Evolutionary conservation across 2,797 vertebrate genomes (phyloP), one percentile per base, ranked within the genome.

Genomic region (Anguilla pacifica): DNA sequence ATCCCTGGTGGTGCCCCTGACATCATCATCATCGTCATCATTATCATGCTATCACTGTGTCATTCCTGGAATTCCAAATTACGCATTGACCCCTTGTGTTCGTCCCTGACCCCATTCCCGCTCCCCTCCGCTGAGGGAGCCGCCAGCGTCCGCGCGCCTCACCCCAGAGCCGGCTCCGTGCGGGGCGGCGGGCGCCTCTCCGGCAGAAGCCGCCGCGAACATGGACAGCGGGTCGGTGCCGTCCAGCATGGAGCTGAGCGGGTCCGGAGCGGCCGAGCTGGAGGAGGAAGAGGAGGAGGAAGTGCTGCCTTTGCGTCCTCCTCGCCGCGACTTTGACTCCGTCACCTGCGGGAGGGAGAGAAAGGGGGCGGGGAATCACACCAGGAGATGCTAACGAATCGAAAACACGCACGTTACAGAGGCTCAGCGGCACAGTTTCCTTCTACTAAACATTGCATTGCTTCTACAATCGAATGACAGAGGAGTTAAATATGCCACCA

Each of bases 201-300:
- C 85, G 77, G 85, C 92, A 0, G 95, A 94, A 0, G 95, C 95
- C 6, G 98, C 98, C 0, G 98, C 98, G 46, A 99, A 99, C 93
- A 99, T 88, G 0, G 98, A 99, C 86, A 99, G 94, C 0, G 98
- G 98, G 90, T 99, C 98, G 0, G 97, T 98, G 39, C 98, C 98
- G 22, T 99, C 98, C 92, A 99, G 87, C 88, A 99, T 96, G 1
- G 97, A 98, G 95, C 97, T 99, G 90, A 99, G 92, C 0, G 98
- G 98, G 90, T 99, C 98, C 0, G 96, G 85, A 57, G 97, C 15
- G 0, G 95, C 98, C 0, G 96, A 98, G 43, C 97, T 97, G 61
- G 97, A 99, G 0, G 98, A 99, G 0, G 98, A 99, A 0, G 98
- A 99, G 0, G 96, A 96, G 0, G 97, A 98, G 3, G 98, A 99